Conservation (phyloP, 2,888 invertebrate genomes). For the Drosophila ustulata region DNA sequence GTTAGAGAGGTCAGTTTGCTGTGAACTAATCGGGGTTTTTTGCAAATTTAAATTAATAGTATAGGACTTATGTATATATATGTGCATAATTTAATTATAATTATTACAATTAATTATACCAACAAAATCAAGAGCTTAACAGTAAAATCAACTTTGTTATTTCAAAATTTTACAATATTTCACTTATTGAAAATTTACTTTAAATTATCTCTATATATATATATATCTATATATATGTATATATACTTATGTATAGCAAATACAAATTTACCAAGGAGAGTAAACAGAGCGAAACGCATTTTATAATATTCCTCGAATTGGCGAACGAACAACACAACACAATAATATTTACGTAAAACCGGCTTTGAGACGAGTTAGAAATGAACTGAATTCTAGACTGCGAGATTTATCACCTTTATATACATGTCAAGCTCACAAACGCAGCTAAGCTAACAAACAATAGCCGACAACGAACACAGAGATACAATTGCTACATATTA, state of each 20-base stretch:
- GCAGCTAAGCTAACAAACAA: slow-evolving; percentile 57
- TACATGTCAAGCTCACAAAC: slow-evolving; percentile 49
- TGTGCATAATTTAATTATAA: no score
- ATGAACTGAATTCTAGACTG: slow-evolving; percentile 71
- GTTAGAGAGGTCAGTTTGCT: slow-evolving; percentile 34
- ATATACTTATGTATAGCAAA: no score
- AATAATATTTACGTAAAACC: slow-evolving; percentile 55
- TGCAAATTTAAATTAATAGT: neutral
- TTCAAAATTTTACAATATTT: neutral
- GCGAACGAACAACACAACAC: slow-evolving; percentile 14
- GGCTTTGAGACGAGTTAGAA: slow-evolving; percentile 63
- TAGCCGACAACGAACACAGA: slow-evolving; percentile 46
- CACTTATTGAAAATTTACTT: neutral
- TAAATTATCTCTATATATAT: no score
- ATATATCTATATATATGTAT: no score
- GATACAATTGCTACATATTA: slow-evolving; percentile 13
- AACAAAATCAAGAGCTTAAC: no score
- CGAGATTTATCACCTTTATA: slow-evolving; percentile 77
- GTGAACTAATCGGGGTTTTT: slow-evolving; percentile 11
- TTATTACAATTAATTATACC: no score
- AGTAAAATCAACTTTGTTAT: no score
- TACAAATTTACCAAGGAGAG: slow-evolving; percentile 66
- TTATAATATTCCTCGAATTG: slow-evolving; percentile 56
- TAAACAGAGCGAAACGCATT: slow-evolving; percentile 81
- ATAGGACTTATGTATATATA: no score